Conservation (phyloP, 2,797 vertebrate genomes). For the Anabacerthia variegaticeps region DNA sequence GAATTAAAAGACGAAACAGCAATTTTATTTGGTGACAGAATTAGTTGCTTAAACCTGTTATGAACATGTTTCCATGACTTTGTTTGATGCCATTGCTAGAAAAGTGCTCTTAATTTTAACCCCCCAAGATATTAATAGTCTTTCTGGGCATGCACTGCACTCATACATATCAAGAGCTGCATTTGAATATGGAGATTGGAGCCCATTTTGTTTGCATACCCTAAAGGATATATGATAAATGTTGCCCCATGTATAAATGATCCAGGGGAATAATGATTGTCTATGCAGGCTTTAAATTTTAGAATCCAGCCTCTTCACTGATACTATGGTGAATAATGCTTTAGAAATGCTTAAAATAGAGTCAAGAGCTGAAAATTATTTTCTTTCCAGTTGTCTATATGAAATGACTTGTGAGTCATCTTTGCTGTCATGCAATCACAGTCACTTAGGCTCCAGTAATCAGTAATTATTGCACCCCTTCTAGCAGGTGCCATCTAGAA, state of each 20-base stretch:
- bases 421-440: neutral
- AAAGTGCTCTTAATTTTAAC: neutral
- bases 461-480: neutral
- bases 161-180: neutral
- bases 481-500: neutral
- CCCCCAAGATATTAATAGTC: neutral
- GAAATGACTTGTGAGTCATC: neutral
- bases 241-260: neutral
- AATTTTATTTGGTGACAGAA: neutral
- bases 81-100: neutral
- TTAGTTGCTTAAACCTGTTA: neutral
- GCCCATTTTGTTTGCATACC: neutral
- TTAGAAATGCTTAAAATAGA: neutral
- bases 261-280: neutral
- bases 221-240: neutral
- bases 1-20: neutral
- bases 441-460: neutral
- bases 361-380: neutral
- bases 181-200: neutral
- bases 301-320: neutral
- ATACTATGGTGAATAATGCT: neutral
- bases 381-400: neutral
- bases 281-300: neutral
- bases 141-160: neutral
- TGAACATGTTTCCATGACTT: neutral